phyloP scores from a whole-genome alignment of 2,888 invertebrate species.

The Melinopterus prodromus region DNA sequence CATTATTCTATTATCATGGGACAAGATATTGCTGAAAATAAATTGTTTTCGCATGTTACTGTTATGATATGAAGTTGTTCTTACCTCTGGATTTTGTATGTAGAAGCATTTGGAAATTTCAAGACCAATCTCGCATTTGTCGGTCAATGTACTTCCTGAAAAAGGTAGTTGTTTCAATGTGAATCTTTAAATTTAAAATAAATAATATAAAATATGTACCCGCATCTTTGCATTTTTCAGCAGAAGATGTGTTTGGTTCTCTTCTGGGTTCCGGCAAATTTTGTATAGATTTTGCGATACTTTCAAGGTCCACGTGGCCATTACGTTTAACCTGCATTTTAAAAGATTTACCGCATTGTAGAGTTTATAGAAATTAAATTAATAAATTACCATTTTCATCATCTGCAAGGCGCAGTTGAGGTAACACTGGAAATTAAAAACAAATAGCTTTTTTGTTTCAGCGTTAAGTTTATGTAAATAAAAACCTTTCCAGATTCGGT shows the following conservation, averaged over 20 bases:
- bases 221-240: constrained; percentile 63
- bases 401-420: constrained; percentile 32
- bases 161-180: constrained; percentile 40
- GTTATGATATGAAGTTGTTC: neutral
- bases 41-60: neutral
- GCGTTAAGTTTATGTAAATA: neutral
- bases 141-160: constrained; percentile 60
- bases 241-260: constrained; percentile 60
- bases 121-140: constrained; percentile 63
- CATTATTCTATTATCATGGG: constrained; percentile 7
- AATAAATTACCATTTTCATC: constrained; percentile 34
- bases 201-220: constrained; percentile 52
- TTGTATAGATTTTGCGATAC: constrained; percentile 25
- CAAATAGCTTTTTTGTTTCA: neutral
- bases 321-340: constrained; percentile 51
- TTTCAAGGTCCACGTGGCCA: constrained; percentile 30
- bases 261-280: constrained; percentile 57
- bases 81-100: constrained; percentile 58
- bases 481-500: constrained; percentile 18
- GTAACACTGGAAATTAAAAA: constrained; percentile 32
- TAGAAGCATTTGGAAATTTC: constrained; percentile 63
- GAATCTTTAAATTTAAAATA: constrained; percentile 9
- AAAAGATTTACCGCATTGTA: neutral
- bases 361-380: constrained; percentile 7
- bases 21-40: constrained; percentile 20